Evolutionary conservation across 2,888 invertebrate genomes (phyloP), one percentile per base, ranked within the genome.

Genomic region (Philopedon plagiatum): DNA sequence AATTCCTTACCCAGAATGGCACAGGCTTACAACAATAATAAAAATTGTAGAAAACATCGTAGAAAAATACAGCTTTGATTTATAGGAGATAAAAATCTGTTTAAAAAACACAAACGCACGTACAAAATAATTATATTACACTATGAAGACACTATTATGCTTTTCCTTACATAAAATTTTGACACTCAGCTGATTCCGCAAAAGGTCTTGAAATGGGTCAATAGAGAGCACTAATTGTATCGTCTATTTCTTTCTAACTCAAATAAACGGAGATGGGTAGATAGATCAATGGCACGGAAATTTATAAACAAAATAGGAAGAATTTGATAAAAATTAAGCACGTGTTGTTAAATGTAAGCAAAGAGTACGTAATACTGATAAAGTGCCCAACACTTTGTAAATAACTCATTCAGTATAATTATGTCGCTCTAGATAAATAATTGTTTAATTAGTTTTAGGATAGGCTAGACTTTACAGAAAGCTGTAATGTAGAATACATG

Each of bases 11-110:
- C 51, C 51, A 1, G 29, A n/a, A n/a, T 54, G 51, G 18, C 15
- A 54, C 15, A 54, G 29, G 9, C 15, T 1, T 13, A 54, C 51
- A 51, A n/a, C 5, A 54, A 54, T 29, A 7, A 54, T 29, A 15
- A 54, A 54, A 26, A 29, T 54, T 8, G 51, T 54, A 54, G 29
- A 54, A n/a, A 29, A 54, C 51, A 54, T 54, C 1, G 2, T 46
- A 11, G 2, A 46, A 15, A 41, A n/a, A 37, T 37, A n/a, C 4
- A 37, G 13, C n/a, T 18, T 4, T 41, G 2, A 18, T 41, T n/a
- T 15, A 41, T 18, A 5, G 5, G 7, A 5, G 15, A 41, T 5
- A 41, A 41, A 15, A 15, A n/a, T 1, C 15, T 15, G 18, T 41
- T 18, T 5, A 41, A 41, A 41, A 15, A 41, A 41, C 41, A 8